Evolutionary conservation across 2,113 vertebrate species (phyloP).

Genomic region (Microtus ochrogaster): DNA sequence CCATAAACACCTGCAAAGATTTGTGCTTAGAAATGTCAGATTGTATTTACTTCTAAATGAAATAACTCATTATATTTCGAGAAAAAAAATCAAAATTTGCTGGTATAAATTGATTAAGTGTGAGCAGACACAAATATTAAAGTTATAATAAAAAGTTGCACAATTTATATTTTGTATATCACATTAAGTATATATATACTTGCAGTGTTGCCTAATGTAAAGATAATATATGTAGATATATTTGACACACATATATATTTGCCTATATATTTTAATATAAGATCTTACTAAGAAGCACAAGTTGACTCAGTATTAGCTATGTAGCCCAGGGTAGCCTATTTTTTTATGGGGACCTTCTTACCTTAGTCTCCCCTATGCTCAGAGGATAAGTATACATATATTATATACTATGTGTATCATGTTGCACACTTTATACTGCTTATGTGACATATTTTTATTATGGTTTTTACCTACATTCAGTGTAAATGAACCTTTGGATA

Average conservation of each 20-base stretch:
- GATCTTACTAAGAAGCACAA: background rate
- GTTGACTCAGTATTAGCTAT: background rate
- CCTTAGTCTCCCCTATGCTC: background rate
- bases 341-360: background rate
- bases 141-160: constrained; percentile 11
- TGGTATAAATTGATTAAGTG: background rate
- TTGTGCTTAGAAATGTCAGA: constrained; percentile 47
- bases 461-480: background rate
- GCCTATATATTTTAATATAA: background rate
- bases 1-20: constrained; percentile 38
- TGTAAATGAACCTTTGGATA: background rate
- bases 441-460: background rate
- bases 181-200: background rate
- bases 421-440: background rate
- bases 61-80: constrained; percentile 29
- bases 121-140: constrained; percentile 21
- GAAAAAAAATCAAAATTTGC: constrained; percentile 28
- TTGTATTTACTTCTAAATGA: constrained; percentile 52
- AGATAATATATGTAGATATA: background rate
- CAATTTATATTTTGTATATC: background rate
- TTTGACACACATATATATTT: background rate
- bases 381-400: background rate
- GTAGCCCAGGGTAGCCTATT: background rate
- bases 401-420: background rate
- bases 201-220: background rate